Evolutionary conservation across 2,888 invertebrate species (phyloP), one percentile per base, ranked within the genome.

Genomic region (Caenorhabditis sinica): DNA sequence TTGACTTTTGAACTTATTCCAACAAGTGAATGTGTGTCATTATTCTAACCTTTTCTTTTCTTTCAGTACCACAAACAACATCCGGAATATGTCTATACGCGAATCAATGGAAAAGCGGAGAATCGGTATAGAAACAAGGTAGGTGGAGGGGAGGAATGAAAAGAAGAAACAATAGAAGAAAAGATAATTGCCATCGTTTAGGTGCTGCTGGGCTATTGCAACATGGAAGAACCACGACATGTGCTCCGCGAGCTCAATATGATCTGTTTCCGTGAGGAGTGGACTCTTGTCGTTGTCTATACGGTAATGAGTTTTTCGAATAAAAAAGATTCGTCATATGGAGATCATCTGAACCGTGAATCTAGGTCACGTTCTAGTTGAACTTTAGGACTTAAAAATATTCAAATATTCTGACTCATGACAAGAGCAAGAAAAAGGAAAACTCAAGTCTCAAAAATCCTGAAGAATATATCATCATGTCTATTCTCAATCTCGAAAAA

Each of bases 181-280:
- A 63, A 33, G 56, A 45, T 76, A 49, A 69, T 79, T 66, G 76
- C 53, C 33, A 28, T 71, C 43, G 40, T 83, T 45, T 65, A 92
- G 91, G 84, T 92, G n/a, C 86, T 92, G 40, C 86, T 92, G 49
- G 86, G 85, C 20, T 72, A 88, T 56, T 88, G 88, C 58, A 91
- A 90, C 82, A 90, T 92, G 23, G 92, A 92, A 33, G 90, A 91
- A 61, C 88, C 90, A 33, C 49, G 87, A 23, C 89, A 89, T 66
- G 75, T 91, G 60, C 86, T 92, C 30, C 89, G 91, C 1, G 92
- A 92, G 80, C 83, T 92, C 58, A 93, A 92, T 76, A 82, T 91
- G 85, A 87, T 89, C 53, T 91, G 91, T 66, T 90, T 87, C 71
- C 87, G 91, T 9, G 77, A 87, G 51, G 87, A 85, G 23, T 92